Percentiles rank a stretch among this genome's conserved stretches.
Conservation (phyloP, 2,113 vertebrate species). For the Pantherophis guttatus region DNA sequence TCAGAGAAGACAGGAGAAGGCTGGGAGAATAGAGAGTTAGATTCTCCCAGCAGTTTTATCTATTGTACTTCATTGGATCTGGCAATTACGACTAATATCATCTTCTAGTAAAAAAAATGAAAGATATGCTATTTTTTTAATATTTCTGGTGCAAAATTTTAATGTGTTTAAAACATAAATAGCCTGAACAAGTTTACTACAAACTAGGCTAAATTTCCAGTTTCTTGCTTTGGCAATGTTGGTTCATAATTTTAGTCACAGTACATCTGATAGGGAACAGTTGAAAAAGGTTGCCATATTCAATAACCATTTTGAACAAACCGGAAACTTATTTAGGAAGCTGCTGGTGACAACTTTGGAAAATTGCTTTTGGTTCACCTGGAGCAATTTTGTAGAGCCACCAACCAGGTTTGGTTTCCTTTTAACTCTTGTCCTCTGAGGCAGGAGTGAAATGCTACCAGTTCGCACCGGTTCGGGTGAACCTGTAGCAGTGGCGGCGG, state of each 20-base stretch:
- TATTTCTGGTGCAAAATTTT: background rate
- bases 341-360: background rate
- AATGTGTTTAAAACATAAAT: background rate
- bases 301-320: background rate
- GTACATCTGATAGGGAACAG: background rate
- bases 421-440: background rate
- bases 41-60: background rate
- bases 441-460: too few species aligned
- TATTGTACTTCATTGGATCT: background rate
- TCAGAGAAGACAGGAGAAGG: background rate
- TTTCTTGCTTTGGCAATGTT: background rate
- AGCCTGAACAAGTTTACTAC: background rate
- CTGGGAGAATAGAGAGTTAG: background rate
- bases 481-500: too few species aligned
- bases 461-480: too few species aligned
- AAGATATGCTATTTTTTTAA: background rate
- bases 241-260: background rate
- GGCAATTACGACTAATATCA: background rate
- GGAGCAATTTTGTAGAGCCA: background rate
- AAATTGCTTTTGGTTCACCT: background rate
- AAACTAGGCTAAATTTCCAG: background rate
- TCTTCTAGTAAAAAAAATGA: background rate
- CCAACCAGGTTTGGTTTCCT: background rate
- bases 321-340: background rate
- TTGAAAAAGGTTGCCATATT: background rate